Base-by-base conservation (phyloP, 2,113 vertebrate species). In the Archilochus colubris region DNA sequence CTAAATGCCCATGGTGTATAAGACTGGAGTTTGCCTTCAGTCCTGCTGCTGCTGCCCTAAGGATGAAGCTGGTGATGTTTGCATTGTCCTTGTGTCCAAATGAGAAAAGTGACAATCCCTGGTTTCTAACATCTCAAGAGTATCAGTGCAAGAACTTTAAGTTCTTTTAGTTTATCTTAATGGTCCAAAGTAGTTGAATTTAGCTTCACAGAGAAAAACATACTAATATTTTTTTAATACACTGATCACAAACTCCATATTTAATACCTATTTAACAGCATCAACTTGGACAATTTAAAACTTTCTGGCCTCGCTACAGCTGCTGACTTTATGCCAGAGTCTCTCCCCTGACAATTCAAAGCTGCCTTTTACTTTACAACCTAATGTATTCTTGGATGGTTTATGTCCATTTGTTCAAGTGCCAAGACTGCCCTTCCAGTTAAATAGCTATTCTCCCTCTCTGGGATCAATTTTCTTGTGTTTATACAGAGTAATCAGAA, bases 391-490 rank as follows among this genome's bases (percentile, higher is more conserved):
- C 81, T 40, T 82, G 83, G 50, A 63, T 19, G 13, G n/a, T 79
- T 92, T 64, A 44, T 72, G 73, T 64, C 36, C 62, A 18, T 89
- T 84, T 92, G 44, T 93, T 75, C 94, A 79, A 46, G 20, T 87
- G 91, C 91, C 94, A 96, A 93, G 40, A 44, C 50, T 94, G 80
- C 54, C 83, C 62, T 91, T 95, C 38, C 66, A 68, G 58, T 89
- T 86, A 94, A 84, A 84, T 31, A 84, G 54, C n/a, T 73, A 48
- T 84, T 88, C 15, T 5, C 12, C 7, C 28, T 63, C 59, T 75
- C 62, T 46, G 83, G 57, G 61, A 75, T 73, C 44, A 25, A 64
- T 82, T 84, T 57, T 76, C 57, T 78, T 67, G 4, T 91, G 53
- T 67, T 94, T 78, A 33, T 54, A 57, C 58, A 62, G 30, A 76